These are phyloP conservation scores for Cataglyphis cursor DNA, from an alignment of 2,888 invertebrate species.

Conservation along the genomic window DNA sequence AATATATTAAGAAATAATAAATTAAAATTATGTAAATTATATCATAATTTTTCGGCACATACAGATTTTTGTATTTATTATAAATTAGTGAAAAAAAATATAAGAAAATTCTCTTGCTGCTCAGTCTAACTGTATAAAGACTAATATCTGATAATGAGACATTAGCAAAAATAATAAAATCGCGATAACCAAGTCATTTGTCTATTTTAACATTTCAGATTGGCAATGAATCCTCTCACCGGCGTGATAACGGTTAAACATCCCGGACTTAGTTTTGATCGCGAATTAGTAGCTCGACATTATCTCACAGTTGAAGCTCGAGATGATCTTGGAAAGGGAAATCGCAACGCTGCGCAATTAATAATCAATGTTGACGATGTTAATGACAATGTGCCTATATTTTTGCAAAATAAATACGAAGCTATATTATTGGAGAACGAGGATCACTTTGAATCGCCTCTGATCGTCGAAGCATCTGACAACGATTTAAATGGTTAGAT, in stretches of 20 bases:
- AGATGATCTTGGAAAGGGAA: constrained; percentile 94
- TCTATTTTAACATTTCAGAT: constrained; percentile 87
- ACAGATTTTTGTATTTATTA: not conserved
- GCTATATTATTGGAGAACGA: constrained; percentile 95
- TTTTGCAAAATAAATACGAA: constrained; percentile 94
- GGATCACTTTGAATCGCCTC: constrained; percentile 91
- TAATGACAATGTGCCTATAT: constrained; percentile 96
- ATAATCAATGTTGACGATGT: constrained; percentile 94
- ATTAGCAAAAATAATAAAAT: not conserved
- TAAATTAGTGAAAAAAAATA: not conserved
- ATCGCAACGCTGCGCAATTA: constrained; percentile 94
- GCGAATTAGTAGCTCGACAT: constrained; percentile 94
- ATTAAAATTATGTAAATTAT: not conserved
- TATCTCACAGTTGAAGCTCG: constrained; percentile 96
- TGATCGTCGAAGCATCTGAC: constrained; percentile 94
- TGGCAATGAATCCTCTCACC: constrained; percentile 93
- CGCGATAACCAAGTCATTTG: not conserved
- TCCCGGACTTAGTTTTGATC: constrained; percentile 93
- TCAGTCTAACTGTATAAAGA: not conserved
- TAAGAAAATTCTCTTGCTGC: not conserved
- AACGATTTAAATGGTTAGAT: constrained; percentile 93
- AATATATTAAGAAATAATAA: constrained; percentile 71
- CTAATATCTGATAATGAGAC: not conserved
- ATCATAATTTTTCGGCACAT: not conserved
- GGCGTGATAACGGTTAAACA: constrained; percentile 95